Conservation (phyloP, 1,140 invertebrate genomes). For the Brachionus plicatilis region DNA sequence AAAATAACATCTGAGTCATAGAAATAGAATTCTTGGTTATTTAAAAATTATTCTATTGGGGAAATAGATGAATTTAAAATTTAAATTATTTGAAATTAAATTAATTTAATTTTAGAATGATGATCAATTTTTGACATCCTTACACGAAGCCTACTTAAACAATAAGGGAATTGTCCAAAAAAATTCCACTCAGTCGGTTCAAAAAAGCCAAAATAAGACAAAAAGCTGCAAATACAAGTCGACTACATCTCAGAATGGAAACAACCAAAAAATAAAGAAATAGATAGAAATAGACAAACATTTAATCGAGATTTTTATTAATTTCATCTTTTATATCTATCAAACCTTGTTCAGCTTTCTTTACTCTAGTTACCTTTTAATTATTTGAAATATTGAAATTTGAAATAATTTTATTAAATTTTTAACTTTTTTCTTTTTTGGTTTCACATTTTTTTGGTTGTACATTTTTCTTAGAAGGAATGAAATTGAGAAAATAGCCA, state of each 20-base stretch:
- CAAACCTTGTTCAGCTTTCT: background rate
- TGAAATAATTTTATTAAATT: conserved; percentile 9
- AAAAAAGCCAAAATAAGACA: background rate
- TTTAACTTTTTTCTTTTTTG: background rate
- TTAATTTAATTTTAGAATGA: background rate
- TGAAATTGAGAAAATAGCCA: conserved; percentile 13
- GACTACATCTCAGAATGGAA: background rate
- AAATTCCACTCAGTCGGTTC: background rate
- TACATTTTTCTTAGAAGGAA: background rate
- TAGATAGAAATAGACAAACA: background rate
- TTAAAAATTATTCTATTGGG: no score
- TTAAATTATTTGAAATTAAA: no score
- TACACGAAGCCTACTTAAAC: conserved; percentile 29
- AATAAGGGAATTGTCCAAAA: background rate
- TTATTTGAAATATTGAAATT: conserved; percentile 29
- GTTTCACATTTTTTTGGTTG: background rate
- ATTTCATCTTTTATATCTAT: background rate
- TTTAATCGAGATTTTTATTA: background rate
- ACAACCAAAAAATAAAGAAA: background rate
- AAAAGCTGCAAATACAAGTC: background rate
- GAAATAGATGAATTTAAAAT: no score
- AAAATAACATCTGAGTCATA: no score
- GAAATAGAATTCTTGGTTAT: no score
- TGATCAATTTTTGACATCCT: conserved; percentile 28
- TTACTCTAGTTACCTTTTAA: background rate